phyloP scores from a whole-genome alignment of 2,113 vertebrate genomes.

The Asarcornis scutulata region DNA sequence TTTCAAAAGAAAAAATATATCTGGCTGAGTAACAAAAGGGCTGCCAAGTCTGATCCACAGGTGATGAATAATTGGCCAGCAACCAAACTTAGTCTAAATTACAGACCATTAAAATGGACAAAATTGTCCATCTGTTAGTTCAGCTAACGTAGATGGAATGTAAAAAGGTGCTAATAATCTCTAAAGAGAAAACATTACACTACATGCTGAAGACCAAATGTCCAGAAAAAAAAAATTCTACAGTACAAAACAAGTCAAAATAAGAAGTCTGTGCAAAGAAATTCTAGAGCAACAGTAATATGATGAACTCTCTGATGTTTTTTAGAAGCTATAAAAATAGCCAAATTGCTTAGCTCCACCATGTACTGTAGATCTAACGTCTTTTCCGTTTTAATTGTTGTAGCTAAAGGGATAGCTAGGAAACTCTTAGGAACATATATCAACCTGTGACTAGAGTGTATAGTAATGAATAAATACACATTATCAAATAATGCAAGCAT shows the following conservation, averaged over 20 bases:
- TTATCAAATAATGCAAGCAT: neutral
- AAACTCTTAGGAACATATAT: neutral
- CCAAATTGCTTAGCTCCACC: neutral
- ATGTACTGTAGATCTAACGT: neutral
- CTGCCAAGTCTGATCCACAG: constrained; percentile 71
- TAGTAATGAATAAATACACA: neutral
- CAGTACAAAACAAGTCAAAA: neutral
- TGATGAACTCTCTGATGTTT: neutral
- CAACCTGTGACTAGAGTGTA: neutral
- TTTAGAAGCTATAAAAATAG: neutral
- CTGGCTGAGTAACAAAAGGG: constrained; percentile 2
- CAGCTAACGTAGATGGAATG: neutral
- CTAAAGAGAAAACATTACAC: neutral
- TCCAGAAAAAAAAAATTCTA: constrained; percentile 18
- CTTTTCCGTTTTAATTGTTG: neutral
- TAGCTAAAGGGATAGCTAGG: neutral
- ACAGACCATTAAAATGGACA: constrained; percentile 54
- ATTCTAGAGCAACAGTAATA: neutral
- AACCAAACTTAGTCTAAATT: constrained; percentile 50
- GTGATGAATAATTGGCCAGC: constrained; percentile 71
- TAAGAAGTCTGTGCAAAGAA: neutral
- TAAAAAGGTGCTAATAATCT: constrained; percentile 39
- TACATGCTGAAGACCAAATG: constrained; percentile 8
- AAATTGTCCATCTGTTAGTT: constrained; percentile 67
- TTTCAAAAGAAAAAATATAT: constrained; percentile 60